These are phyloP conservation scores for Drosophila dives DNA, from an alignment of 2,888 invertebrate species.

Conservation along the genomic window DNA sequence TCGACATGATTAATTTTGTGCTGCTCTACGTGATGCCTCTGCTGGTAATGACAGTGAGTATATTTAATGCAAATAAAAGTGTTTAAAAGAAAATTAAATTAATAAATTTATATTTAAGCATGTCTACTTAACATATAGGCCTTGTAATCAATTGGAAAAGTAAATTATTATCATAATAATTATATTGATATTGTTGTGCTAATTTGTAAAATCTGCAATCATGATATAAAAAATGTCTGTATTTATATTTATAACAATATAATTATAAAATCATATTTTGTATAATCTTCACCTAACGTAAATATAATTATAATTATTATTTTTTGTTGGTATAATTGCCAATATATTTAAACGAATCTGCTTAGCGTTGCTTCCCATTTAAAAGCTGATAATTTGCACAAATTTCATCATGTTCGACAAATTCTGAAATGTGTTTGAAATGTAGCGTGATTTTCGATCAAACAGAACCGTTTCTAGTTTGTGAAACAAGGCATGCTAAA, in stretches of 20 bases:
- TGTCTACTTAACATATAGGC: background rate
- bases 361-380: background rate
- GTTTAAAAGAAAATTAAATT: background rate
- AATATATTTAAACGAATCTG: background rate
- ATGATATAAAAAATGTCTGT: no score
- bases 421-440: background rate
- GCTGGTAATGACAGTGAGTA: slow-evolving; percentile 90
- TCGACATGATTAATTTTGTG: slow-evolving; percentile 93
- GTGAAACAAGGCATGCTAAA: background rate
- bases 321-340: background rate
- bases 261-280: background rate
- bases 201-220: background rate
- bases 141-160: background rate
- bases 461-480: slow-evolving; percentile 6
- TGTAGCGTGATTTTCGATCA: slow-evolving; percentile 4
- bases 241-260: background rate
- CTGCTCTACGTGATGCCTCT: slow-evolving; percentile 93
- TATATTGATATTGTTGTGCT: background rate
- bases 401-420: slow-evolving; percentile 4
- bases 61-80: no score
- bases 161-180: background rate
- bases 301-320: background rate
- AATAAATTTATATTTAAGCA: background rate
- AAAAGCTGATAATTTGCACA: background rate
- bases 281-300: background rate